Evolutionary conservation across 2,113 vertebrate species (phyloP).

Genomic region (Sphaerodactylus townsendi): DNA sequence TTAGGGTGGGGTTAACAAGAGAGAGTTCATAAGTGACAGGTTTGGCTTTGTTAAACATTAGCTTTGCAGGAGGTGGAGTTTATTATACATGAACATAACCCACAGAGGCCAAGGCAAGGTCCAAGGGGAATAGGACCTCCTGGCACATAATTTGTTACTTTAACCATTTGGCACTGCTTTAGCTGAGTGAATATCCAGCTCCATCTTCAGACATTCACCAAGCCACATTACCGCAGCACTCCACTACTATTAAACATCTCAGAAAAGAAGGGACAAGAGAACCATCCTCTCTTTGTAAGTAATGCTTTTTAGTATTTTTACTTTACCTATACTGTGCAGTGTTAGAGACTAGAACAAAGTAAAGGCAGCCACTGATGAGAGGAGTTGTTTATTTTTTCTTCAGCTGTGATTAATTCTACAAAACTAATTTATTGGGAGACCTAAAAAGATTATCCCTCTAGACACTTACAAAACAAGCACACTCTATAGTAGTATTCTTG

Average conservation of each 20-base stretch:
- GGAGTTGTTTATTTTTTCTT: background rate
- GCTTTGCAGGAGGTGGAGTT: constrained; percentile 15
- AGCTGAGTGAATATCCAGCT: constrained; percentile 35
- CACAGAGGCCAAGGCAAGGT: background rate
- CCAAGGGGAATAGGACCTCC: background rate
- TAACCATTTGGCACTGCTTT: constrained; percentile 23
- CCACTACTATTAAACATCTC: background rate
- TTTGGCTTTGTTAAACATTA: constrained; percentile 10
- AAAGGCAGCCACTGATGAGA: background rate
- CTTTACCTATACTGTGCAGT: constrained; percentile 5
- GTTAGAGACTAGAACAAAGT: background rate
- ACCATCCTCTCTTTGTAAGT: constrained; percentile 39
- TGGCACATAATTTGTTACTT: background rate
- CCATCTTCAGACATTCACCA: background rate
- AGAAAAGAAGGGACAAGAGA: constrained; percentile 5
- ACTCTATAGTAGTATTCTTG: no score
- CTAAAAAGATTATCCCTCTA: background rate
- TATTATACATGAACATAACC: constrained; percentile 29
- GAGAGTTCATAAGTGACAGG: rapidly evolving
- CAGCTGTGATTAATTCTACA: constrained; percentile 5
- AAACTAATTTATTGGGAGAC: background rate
- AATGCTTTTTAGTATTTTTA: background rate
- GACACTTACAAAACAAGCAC: background rate
- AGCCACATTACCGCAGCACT: background rate
- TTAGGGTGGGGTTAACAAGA: background rate